phyloP scores from a whole-genome alignment of 2,797 vertebrate genomes.

The Hippocampus kuda region DNA sequence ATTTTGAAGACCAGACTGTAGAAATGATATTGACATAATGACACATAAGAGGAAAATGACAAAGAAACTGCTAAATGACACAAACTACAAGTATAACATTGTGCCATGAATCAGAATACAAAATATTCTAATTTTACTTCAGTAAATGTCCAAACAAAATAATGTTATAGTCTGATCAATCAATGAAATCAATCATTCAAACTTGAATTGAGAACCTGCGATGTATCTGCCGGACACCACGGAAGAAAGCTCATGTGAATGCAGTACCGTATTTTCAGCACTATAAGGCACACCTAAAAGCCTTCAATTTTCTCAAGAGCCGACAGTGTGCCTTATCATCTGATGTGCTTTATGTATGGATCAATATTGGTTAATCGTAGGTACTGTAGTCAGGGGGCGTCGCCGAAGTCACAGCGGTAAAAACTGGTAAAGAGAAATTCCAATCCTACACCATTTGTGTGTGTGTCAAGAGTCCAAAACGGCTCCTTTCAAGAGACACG shows the following conservation, averaged over 20 bases:
- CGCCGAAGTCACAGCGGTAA: no score
- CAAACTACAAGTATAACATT: not conserved
- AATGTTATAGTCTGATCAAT: not conserved
- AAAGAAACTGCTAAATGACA: not conserved
- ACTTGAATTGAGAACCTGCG: not conserved
- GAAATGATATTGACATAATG: slow-evolving; percentile 25
- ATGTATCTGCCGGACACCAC: slow-evolving; percentile 21
- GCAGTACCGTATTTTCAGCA: no score
- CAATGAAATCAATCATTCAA: not conserved
- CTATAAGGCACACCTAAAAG: no score
- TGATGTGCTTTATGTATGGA: no score
- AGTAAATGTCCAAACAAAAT: no score
- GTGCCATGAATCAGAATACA: not conserved
- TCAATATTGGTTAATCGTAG: no score
- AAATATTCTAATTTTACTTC: not conserved
- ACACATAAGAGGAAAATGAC: not conserved
- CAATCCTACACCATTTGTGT: not conserved
- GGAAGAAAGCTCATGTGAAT: no score
- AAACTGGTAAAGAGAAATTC: no score
- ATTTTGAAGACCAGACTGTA: slow-evolving; percentile 50
- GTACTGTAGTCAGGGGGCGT: no score
- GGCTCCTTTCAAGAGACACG: not conserved
- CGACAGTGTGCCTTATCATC: no score
- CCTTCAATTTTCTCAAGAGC: no score
- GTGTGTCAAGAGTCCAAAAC: not conserved